Evolutionary conservation across 2,797 vertebrate genomes (phyloP), one percentile per base, ranked within the genome.

Genomic region (Sebastes nivosus): DNA sequence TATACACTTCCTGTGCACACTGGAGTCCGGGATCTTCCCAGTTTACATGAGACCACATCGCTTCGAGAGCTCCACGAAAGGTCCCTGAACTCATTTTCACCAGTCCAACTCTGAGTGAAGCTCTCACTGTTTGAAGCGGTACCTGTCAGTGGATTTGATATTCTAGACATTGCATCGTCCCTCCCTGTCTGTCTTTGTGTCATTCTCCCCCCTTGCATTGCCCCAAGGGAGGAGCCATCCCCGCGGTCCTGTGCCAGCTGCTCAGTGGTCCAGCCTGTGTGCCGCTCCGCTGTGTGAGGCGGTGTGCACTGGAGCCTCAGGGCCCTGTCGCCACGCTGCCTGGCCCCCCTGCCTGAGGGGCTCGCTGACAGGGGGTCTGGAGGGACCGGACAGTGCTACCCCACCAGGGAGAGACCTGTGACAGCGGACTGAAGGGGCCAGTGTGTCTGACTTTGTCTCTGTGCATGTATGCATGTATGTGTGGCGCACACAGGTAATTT

Each of bases 251-350:
- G 87, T 90, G 93, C 93, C 93, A 93, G 91, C 93, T 93, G 94
- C 93, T 94, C 93, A 94, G 89, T 93, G 94, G 94, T 94, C 92
- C 92, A 94, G 92, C 88, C 86, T 89, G 83, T 70, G 88, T 89
- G 89, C 86, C 24, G 83, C 88, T 89, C 89, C 50, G 55, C 85
- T 86, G 86, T 92, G 89, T 84, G 87, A 91, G 90, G 86, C 75
- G 34, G 85, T 92, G 93, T 92, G 93, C 93, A 92, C 83, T 83
- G 90, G 92, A 93, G 93, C 93, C 93, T 92, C 88, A 81, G 91
- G 88, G 82, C 90, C 91, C 89, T 85, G 92, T 94, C 90, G 89
- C 94, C 89, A 89, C 84, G 86, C 89, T 91, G 89, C 84, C 80
- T 85, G 82, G 86, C 86, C 88, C 88, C 36, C 79, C 82, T 75